phyloP scores from a whole-genome alignment of 92 coral and sea anemone genomes.

The Umimayanthus chanpuru region DNA sequence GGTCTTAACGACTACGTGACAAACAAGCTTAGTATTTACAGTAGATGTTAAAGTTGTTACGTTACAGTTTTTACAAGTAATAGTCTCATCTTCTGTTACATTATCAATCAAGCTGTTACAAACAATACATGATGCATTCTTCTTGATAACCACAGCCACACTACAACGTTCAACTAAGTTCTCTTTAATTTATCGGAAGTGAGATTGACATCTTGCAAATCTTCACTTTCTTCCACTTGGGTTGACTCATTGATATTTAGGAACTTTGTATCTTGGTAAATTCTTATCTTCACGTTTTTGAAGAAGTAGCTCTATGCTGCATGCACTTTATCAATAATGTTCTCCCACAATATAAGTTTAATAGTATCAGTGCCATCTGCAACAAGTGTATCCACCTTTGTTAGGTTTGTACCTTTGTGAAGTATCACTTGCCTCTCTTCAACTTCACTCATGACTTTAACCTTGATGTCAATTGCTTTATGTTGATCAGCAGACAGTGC shows the following conservation, averaged over 20 bases:
- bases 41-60: constrained; percentile 6
- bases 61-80: constrained; percentile 9
- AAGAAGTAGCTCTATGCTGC: constrained; percentile 19
- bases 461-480: constrained; percentile 2
- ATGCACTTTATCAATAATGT: constrained; percentile 11
- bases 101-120: not conserved
- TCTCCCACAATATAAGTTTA: constrained; percentile 26
- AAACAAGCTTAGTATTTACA: constrained; percentile 4
- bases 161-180: not conserved
- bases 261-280: constrained; percentile 26
- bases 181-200: not conserved
- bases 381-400: constrained; percentile 23
- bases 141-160: not conserved
- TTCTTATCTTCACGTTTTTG: constrained; percentile 10
- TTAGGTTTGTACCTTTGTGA: constrained; percentile 10
- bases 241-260: constrained; percentile 25
- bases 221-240: constrained; percentile 11
- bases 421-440: constrained; percentile 31
- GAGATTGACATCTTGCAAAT: constrained; percentile 7
- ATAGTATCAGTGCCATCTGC: constrained; percentile 20
- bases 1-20: not conserved
- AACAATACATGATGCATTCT: not conserved
- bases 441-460: constrained; percentile 24
- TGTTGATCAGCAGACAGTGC: constrained; percentile 25
- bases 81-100: constrained; percentile 1